A percentile compares a stretch with the other conserved stretches of the same genome.
phyloP scores from a whole-genome alignment of 2,888 invertebrate genomes.

The Syritta pipiens region DNA sequence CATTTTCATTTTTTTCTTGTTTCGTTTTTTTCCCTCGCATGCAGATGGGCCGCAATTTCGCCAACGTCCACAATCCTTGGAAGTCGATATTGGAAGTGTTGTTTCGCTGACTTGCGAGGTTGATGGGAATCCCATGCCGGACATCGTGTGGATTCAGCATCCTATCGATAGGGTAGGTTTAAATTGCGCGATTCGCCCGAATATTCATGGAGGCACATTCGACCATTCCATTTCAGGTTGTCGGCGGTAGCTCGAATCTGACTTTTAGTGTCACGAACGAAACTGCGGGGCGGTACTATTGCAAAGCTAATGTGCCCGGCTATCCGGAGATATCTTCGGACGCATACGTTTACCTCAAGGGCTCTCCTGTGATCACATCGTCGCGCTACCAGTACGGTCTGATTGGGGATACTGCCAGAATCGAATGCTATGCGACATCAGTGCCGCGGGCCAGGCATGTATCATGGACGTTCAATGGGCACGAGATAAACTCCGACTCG shows the following conservation, averaged over 20 bases:
- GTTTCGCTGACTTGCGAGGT: slow-evolving; percentile 92
- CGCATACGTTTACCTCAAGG: slow-evolving; percentile 89
- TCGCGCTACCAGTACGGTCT: slow-evolving; percentile 90
- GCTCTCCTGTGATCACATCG: slow-evolving; percentile 89
- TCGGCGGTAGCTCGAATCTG: slow-evolving; percentile 88
- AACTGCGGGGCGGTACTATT: slow-evolving; percentile 92
- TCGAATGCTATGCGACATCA: slow-evolving; percentile 93
- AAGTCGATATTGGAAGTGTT: slow-evolving; percentile 89
- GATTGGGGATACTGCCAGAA: slow-evolving; percentile 88
- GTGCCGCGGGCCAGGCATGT: slow-evolving; percentile 93
- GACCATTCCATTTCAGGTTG: slow-evolving; percentile 79
- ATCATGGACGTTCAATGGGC: slow-evolving; percentile 92
- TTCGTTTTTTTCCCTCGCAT: too few species aligned
- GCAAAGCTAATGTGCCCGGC: slow-evolving; percentile 92
- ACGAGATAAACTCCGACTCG: slow-evolving; percentile 87
- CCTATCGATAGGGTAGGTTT: slow-evolving; percentile 84
- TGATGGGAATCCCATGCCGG: slow-evolving; percentile 93
- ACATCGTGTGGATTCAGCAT: slow-evolving; percentile 93
- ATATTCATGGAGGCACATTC: background rate
- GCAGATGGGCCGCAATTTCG: slow-evolving; percentile 91
- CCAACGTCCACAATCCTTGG: slow-evolving; percentile 87
- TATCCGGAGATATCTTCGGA: slow-evolving; percentile 92
- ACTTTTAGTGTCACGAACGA: slow-evolving; percentile 88
- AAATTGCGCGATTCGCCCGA: background rate
- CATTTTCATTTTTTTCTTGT: slow-evolving; percentile 34